phyloP scores from a whole-genome alignment of 64 coral and sea anemone genomes.

The Montipora sp. region DNA sequence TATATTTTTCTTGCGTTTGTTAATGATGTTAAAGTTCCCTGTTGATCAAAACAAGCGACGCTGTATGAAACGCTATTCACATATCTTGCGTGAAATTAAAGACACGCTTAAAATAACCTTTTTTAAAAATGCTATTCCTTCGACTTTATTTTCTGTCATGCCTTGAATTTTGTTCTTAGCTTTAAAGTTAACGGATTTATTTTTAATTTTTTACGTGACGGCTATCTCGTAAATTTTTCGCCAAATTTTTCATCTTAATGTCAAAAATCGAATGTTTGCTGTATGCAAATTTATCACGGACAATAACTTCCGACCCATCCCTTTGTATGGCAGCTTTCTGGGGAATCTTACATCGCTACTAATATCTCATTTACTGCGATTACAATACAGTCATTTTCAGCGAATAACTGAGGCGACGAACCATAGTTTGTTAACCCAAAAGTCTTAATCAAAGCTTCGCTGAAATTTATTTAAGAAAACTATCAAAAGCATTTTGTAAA shows the following conservation, averaged over 20 bases:
- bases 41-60: no score
- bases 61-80: no score
- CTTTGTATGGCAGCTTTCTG: neutral
- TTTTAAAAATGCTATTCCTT: no score
- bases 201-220: neutral
- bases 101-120: no score
- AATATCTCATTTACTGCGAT: neutral
- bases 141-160: no score
- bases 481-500: slow-evolving; percentile 33
- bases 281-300: neutral
- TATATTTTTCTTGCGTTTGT: no score
- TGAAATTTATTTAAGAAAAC: neutral
- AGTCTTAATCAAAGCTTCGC: neutral
- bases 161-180: neutral
- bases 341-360: neutral
- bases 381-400: neutral
- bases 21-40: no score
- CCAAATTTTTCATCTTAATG: neutral
- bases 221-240: neutral
- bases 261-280: neutral
- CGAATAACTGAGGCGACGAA: neutral
- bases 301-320: neutral
- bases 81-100: no score
- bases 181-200: neutral
- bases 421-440: neutral